These are phyloP conservation scores for Tetragonula carbonaria DNA, from an alignment of 2,888 invertebrate genomes.

Conservation along the genomic window DNA sequence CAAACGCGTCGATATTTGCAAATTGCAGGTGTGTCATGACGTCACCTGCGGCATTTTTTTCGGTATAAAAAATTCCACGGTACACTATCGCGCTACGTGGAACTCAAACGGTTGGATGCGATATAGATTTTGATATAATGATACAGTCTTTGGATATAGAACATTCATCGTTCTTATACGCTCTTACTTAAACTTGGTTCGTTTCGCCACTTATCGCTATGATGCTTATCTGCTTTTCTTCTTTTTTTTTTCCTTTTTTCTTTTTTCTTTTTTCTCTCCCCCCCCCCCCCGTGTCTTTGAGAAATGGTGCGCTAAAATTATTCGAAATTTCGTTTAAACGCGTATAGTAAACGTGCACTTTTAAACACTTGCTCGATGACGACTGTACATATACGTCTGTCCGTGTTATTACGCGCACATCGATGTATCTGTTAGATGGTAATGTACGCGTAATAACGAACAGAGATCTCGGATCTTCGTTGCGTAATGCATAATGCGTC, in stretches of 20 bases:
- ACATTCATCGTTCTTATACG: conserved; percentile 44
- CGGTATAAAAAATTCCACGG: too few relatives aligned
- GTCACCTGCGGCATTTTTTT: too few relatives aligned
- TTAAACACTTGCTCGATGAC: conserved; percentile 13
- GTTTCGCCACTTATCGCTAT: conserved; percentile 13
- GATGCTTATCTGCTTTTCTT: background rate
- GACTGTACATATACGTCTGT: conserved; percentile 16
- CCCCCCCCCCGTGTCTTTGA: background rate
- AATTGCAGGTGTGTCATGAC: too few relatives aligned
- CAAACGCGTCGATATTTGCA: too few relatives aligned
- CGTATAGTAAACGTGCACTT: conserved; percentile 31
- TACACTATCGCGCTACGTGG: too few relatives aligned
- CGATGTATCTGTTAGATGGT: conserved; percentile 48
- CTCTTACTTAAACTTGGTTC: conserved; percentile 14
- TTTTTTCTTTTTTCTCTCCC: too few relatives aligned
- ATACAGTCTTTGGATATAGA: conserved; percentile 74
- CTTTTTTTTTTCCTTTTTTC: background rate
- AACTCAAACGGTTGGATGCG: background rate
- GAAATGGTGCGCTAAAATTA: conserved; percentile 39
- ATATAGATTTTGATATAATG: conserved; percentile 51
- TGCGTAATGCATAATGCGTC: background rate
- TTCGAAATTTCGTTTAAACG: conserved; percentile 22
- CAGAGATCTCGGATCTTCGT: conserved; percentile 2
- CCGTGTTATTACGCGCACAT: background rate
- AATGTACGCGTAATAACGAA: conserved; percentile 30